phyloP scores from a whole-genome alignment of 2,797 vertebrate genomes.

The Gymnopithys bicolor region DNA sequence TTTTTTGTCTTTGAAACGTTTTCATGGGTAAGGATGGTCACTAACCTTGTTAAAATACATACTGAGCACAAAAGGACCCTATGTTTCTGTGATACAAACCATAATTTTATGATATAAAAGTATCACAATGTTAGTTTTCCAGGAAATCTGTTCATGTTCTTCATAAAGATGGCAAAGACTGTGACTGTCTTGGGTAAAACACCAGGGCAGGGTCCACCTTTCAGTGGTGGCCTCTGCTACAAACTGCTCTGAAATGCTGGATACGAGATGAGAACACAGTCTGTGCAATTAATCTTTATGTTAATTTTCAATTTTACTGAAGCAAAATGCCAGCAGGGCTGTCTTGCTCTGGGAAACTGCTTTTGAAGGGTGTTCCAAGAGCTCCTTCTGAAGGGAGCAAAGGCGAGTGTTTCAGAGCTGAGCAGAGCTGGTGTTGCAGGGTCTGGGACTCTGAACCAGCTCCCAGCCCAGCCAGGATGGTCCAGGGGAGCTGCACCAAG shows the following conservation, averaged over 20 bases:
- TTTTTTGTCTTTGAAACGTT: background rate
- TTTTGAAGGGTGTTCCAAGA: background rate
- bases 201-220: background rate
- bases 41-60: background rate
- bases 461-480: background rate
- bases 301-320: background rate
- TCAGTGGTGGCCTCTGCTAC: background rate
- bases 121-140: background rate
- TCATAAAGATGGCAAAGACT: background rate
- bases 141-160: background rate
- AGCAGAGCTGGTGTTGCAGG: background rate
- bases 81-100: background rate
- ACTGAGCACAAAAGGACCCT: background rate
- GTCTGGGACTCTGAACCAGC: background rate
- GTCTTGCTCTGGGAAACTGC: background rate
- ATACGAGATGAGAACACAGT: background rate
- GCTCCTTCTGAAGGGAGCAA: background rate
- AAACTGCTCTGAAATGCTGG: background rate
- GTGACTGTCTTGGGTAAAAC: background rate
- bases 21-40: background rate
- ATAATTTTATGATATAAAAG: background rate
- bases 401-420: rapidly evolving
- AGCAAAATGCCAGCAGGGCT: background rate
- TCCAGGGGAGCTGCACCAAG: background rate
- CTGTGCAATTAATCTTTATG: background rate